Conservation (phyloP, 2,888 invertebrate genomes). For the Spisula subtruncata region DNA sequence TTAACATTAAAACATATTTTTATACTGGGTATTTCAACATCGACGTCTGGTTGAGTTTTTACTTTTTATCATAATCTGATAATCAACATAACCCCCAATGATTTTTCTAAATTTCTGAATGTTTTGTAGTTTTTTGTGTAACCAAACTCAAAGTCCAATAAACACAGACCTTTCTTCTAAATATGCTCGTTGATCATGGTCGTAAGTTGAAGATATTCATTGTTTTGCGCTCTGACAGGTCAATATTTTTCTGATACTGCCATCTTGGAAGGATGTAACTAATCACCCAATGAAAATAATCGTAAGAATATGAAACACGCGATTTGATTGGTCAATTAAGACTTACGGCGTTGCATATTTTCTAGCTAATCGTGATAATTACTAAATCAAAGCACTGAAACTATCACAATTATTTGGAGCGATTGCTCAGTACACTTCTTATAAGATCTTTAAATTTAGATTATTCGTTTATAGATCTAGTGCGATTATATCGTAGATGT, state of each 20-base stretch:
- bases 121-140: not conserved
- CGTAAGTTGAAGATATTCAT: not conserved
- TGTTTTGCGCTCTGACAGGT: not conserved
- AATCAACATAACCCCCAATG: not conserved
- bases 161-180: not conserved
- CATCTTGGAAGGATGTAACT: conserved; percentile 43
- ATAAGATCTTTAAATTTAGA: no score
- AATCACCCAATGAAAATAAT: conserved; percentile 38
- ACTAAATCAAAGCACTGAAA: no score
- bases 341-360: not conserved
- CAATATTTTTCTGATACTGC: conserved; percentile 19
- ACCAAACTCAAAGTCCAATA: not conserved
- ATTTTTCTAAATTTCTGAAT: not conserved
- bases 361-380: not conserved
- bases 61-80: not conserved
- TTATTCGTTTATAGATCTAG: no score
- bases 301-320: not conserved
- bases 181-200: not conserved
- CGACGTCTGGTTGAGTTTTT: not conserved
- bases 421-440: no score
- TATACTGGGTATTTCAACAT: no score
- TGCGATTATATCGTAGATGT: no score
- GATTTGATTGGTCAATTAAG: conserved; percentile 14
- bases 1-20: no score
- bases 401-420: no score